phyloP scores from a whole-genome alignment of 2,888 invertebrate genomes.

The Marronus borbonicus region DNA sequence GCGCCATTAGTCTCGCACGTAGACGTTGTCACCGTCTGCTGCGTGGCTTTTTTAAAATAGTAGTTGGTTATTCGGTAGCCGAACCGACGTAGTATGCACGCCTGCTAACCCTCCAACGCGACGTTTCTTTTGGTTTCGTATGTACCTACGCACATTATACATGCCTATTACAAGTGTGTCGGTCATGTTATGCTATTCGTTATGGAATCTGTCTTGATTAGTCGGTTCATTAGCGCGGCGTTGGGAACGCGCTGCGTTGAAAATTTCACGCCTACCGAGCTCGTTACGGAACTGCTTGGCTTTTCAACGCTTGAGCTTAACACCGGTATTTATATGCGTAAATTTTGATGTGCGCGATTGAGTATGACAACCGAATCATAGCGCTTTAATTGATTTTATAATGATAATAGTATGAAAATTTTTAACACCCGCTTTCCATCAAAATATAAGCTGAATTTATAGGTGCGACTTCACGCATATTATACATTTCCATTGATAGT shows the following conservation, averaged over 20 bases:
- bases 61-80: slow-evolving; percentile 30
- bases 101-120: slow-evolving; percentile 23
- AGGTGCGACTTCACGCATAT: no score
- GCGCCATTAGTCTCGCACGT: slow-evolving; percentile 31
- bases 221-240: slow-evolving; percentile 37
- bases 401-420: no score
- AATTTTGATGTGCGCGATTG: background rate
- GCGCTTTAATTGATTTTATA: no score
- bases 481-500: no score
- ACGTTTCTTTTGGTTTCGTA: slow-evolving; percentile 1
- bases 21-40: slow-evolving; percentile 7
- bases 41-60: slow-evolving; percentile 15
- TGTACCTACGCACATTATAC: slow-evolving; percentile 11
- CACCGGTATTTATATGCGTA: background rate
- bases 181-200: slow-evolving; percentile 25
- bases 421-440: no score
- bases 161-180: slow-evolving; percentile 22
- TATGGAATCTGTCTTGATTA: slow-evolving; percentile 43
- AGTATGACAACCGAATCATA: no score
- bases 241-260: slow-evolving; percentile 20
- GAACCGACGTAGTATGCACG: background rate
- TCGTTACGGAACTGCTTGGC: slow-evolving; percentile 1
- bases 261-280: slow-evolving; percentile 28
- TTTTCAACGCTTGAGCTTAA: slow-evolving; percentile 6
- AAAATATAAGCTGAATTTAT: no score